Evolutionary conservation across 2,113 vertebrate species (phyloP), one percentile per base, ranked within the genome.

Genomic region (Nycticryphes semicollaris): DNA sequence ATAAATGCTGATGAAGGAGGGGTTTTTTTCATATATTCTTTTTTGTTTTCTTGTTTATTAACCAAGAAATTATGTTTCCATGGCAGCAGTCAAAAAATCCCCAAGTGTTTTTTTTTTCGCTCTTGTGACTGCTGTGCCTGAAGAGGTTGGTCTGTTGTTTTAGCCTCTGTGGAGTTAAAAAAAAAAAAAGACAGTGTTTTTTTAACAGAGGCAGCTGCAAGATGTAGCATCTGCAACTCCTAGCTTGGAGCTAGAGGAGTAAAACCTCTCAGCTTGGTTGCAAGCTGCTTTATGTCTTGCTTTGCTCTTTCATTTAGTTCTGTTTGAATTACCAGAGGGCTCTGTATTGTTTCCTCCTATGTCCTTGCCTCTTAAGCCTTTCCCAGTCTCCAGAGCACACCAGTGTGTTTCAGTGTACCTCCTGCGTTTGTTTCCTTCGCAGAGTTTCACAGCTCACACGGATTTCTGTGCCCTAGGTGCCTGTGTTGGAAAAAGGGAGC

Each of bases 11-110:
- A 59, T 68, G 30, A 89, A 89, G 20, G 27, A 66, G 10, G n/a
- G n/a, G 63, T 69, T 43, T 13, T 43, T 14, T 72, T 7, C 13
- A 5, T 54, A 8, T 70, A 59, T 66, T 77, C 22, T 30, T 68
- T 62, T 35, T 48, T 75, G 27, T 74, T 89, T 90, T 91, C 43
- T 33, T 94, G 70, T 85, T 83, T 94, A 69, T 96, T 95, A 75
- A 80, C 25, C 19, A 69, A 77, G 30, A 85, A 77, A 54, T 72
- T 62, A 17, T 57, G 37, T 92, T 91, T 95, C 76, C 22, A 64
- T 81, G 51, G n/a, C 53, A 93, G 60, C 24, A 87, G 48, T 83
- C 7, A 91, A 54, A 93, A 93, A 95, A 90, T 62, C 17, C 43
- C 60, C 30, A 68, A 41, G 24, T 25, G 30, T 76, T 3, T 20